phyloP scores from a whole-genome alignment of 2,888 invertebrate genomes.

The Blera fallax region DNA sequence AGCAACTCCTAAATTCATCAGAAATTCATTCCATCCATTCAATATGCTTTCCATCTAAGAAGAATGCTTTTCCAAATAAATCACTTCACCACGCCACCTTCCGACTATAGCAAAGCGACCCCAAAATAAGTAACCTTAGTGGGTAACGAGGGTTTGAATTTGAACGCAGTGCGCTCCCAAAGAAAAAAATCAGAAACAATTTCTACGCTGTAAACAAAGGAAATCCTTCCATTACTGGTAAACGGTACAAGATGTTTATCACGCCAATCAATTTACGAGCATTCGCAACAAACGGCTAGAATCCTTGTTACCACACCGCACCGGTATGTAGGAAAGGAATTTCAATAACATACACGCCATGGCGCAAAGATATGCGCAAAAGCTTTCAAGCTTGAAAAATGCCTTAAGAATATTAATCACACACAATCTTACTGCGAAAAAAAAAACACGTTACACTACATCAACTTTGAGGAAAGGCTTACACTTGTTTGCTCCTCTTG shows the following conservation, averaged over 20 bases:
- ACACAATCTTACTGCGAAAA: background rate
- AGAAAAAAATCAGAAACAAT: slow-evolving; percentile 7
- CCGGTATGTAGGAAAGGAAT: slow-evolving; percentile 15
- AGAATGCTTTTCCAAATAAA: background rate
- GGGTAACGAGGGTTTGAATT: background rate
- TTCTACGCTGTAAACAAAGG: slow-evolving; percentile 16
- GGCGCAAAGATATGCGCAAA: background rate
- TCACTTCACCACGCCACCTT: background rate
- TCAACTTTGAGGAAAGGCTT: slow-evolving; percentile 4
- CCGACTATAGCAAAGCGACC: background rate
- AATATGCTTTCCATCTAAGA: background rate
- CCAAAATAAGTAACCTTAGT: background rate
- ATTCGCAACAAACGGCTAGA: background rate
- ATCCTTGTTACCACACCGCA: background rate
- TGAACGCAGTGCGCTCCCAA: background rate
- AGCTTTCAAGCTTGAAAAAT: slow-evolving; percentile 11
- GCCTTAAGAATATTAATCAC: slow-evolving; percentile 37
- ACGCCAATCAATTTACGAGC: slow-evolving; percentile 25
- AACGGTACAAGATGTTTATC: slow-evolving; percentile 24
- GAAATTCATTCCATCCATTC: background rate
- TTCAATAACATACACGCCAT: background rate
- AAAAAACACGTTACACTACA: slow-evolving; percentile 15
- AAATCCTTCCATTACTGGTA: slow-evolving; percentile 20
- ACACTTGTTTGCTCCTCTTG: slow-evolving; percentile 1
- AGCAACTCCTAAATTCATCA: background rate